Conservation (phyloP, 35 echinoderm and acorn worm genomes). For the Apostichopus parvimensis region DNA sequence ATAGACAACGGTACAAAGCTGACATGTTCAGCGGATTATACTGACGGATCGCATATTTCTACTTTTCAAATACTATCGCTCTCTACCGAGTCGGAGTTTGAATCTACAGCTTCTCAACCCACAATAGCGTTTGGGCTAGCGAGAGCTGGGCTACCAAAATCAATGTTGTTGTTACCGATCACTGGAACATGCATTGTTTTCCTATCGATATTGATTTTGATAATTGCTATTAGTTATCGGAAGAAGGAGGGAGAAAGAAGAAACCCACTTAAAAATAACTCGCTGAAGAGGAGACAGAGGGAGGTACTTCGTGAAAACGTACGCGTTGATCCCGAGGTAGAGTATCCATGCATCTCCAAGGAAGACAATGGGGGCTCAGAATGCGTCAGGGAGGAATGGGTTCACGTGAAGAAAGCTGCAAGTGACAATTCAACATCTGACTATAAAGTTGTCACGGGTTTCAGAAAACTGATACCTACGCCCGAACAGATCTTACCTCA, state of each 20-base stretch:
- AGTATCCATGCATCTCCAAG: not conserved
- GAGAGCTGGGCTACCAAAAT: not conserved
- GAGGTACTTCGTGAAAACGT: not conserved
- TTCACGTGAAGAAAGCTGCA: not conserved
- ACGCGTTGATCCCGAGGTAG: not conserved
- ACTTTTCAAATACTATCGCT: not conserved
- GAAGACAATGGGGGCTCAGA: not conserved
- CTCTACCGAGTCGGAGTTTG: not conserved
- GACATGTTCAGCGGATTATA: not conserved
- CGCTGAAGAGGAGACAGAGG: not conserved
- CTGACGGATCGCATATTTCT: not conserved
- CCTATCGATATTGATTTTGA: not conserved
- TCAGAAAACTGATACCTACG: not conserved
- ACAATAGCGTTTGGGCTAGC: not conserved
- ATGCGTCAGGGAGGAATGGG: not conserved
- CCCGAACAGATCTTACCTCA: constrained; percentile 1
- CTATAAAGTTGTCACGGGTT: not conserved
- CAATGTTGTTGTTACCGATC: not conserved
- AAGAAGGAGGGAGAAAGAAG: no score
- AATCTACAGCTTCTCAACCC: not conserved
- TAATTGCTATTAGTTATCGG: not conserved
- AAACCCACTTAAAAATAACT: not conserved
- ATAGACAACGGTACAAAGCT: constrained; percentile 16
- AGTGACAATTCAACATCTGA: not conserved
- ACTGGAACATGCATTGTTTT: not conserved